phyloP scores from a whole-genome alignment of 2,797 vertebrate genomes.

The Pangasius krempfi region DNA sequence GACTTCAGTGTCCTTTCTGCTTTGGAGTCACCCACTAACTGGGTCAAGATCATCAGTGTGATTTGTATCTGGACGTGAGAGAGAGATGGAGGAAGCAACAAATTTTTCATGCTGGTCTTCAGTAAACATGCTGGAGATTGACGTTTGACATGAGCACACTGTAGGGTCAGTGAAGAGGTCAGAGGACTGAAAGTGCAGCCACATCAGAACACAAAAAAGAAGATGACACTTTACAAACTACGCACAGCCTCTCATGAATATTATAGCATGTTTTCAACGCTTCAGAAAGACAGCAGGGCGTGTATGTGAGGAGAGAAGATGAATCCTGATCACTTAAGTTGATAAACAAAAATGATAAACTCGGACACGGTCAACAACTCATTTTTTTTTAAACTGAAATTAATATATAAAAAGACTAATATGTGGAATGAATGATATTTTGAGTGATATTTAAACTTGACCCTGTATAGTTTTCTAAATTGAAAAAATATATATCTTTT shows the following conservation, averaged over 20 bases:
- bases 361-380: background rate
- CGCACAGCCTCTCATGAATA: constrained; percentile 34
- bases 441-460: background rate
- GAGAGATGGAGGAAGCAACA: background rate
- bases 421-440: background rate
- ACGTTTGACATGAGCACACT: constrained; percentile 33
- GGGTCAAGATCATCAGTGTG: too few species aligned
- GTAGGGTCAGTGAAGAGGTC: constrained; percentile 41
- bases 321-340: background rate
- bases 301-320: background rate
- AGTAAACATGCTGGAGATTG: background rate
- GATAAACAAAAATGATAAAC: background rate
- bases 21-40: background rate
- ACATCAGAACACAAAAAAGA: background rate
- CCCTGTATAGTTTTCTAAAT: background rate
- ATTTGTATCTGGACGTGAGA: background rate
- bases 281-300: background rate
- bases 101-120: background rate
- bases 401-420: background rate
- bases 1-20: background rate
- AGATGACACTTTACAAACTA: constrained; percentile 5
- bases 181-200: background rate
- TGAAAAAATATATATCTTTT: too few species aligned
- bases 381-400: background rate
- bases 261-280: background rate